Percentiles rank a stretch among this genome's conserved stretches.
phyloP scores from a whole-genome alignment of 2,113 vertebrate species.

The Tapirus terrestris region DNA sequence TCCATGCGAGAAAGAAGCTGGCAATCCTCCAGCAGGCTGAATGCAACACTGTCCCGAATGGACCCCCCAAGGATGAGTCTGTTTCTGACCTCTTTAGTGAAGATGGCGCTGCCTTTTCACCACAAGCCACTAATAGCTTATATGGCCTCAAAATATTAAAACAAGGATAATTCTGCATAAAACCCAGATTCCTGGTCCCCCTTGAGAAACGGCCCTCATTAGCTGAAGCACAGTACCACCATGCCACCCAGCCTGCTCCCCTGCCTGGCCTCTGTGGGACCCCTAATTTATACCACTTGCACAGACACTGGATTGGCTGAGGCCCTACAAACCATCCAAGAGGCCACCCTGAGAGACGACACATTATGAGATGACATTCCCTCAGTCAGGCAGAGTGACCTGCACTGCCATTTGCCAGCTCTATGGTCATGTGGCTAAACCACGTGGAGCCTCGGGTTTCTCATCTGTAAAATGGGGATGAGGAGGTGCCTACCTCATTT shows the following conservation, averaged over 20 bases:
- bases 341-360: background rate
- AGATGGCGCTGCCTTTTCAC: background rate
- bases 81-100: background rate
- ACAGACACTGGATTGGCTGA: background rate
- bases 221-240: background rate
- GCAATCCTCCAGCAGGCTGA: background rate
- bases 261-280: too few relatives aligned
- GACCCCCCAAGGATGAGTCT: fast-evolving
- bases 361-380: too few relatives aligned
- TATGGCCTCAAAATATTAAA: background rate
- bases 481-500: background rate
- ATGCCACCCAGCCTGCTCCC: background rate
- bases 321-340: background rate
- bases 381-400: background rate
- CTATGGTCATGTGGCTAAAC: fast-evolving
- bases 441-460: background rate
- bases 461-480: background rate
- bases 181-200: background rate
- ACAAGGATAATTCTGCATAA: background rate
- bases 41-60: background rate
- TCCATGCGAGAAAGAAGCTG: background rate
- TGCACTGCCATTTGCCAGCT: background rate
- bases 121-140: background rate
- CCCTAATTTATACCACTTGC: background rate
- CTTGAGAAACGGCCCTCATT: background rate